A percentile compares a stretch with the other conserved stretches of the same genome.
These are phyloP conservation scores for Macrotis lagotis DNA, from an alignment of 2,113 vertebrate genomes.

Conservation along the genomic window DNA sequence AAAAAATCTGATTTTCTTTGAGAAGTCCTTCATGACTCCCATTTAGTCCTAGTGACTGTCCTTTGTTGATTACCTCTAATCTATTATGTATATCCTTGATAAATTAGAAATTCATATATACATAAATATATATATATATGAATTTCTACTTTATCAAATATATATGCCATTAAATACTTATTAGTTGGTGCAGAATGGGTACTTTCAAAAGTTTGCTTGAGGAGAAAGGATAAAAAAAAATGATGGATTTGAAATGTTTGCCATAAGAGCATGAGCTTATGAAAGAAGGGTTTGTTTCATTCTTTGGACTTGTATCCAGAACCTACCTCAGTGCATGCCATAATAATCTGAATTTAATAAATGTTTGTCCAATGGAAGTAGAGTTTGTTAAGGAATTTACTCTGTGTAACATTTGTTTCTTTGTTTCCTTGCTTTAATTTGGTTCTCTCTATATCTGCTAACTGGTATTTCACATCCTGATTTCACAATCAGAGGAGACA, in stretches of 20 bases:
- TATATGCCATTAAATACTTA: too few relatives aligned
- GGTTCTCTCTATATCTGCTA: neutral
- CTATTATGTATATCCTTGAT: too few relatives aligned
- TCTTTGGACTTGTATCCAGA: neutral
- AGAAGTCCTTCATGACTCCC: neutral
- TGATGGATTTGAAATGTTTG: neutral
- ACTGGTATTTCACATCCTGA: constrained; percentile 29
- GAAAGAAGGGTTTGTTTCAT: neutral
- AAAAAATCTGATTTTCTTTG: neutral
- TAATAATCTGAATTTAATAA: neutral
- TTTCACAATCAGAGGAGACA: constrained; percentile 54
- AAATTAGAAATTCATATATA: too few relatives aligned
- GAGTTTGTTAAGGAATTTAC: constrained; percentile 48
- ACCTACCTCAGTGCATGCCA: neutral
- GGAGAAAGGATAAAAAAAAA: neutral
- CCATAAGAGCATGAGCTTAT: neutral
- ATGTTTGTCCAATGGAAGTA: neutral
- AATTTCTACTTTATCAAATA: too few relatives aligned
- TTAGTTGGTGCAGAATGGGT: neutral
- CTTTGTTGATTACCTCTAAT: neutral
- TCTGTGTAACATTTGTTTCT: neutral
- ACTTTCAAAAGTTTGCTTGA: neutral
- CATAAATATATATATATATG: too few relatives aligned
- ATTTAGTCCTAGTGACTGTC: neutral
- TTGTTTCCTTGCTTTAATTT: neutral